Conservation (phyloP, 2,797 vertebrate genomes). For the Notolepis coatsorum region DNA sequence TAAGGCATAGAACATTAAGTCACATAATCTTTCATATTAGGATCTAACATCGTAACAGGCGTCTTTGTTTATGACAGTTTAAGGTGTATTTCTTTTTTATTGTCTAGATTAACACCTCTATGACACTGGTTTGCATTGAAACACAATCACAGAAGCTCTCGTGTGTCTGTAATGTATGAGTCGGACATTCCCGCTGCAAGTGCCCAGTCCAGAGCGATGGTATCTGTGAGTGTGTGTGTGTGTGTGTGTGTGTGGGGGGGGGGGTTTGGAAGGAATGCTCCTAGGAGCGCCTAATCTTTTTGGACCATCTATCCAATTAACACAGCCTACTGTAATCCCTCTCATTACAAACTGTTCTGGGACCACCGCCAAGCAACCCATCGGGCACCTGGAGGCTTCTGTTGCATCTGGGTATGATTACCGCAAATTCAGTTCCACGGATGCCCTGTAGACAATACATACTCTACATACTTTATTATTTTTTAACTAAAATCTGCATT, state of each 20-base stretch:
- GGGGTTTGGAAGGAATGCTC: conserved; percentile 29
- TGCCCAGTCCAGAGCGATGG: conserved; percentile 18
- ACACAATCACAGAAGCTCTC: neutral
- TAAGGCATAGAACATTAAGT: too few relatives aligned
- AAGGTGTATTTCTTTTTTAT: too few relatives aligned
- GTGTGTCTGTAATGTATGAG: neutral
- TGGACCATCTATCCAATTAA: conserved; percentile 73
- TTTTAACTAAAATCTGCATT: too few relatives aligned
- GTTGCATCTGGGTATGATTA: conserved; percentile 28
- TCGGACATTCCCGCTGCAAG: conserved; percentile 8
- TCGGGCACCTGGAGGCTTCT: conserved; percentile 46
- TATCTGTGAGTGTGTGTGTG: conserved; percentile 50
- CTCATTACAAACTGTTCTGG: conserved; percentile 69
- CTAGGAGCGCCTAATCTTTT: conserved; percentile 60
- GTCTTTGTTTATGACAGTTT: too few relatives aligned
- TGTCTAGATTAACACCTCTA: too few relatives aligned
- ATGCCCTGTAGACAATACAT: too few relatives aligned
- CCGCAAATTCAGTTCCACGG: conserved; percentile 26
- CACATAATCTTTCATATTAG: too few relatives aligned
- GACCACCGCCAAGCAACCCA: conserved; percentile 54
- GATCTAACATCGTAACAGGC: too few relatives aligned
- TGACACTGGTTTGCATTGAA: too few relatives aligned
- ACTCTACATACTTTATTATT: too few relatives aligned
- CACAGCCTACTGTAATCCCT: conserved; percentile 67
- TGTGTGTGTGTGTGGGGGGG: conserved; percentile 1